Conservation (phyloP, 2,888 invertebrate genomes). For the Xiphydria camelus region DNA sequence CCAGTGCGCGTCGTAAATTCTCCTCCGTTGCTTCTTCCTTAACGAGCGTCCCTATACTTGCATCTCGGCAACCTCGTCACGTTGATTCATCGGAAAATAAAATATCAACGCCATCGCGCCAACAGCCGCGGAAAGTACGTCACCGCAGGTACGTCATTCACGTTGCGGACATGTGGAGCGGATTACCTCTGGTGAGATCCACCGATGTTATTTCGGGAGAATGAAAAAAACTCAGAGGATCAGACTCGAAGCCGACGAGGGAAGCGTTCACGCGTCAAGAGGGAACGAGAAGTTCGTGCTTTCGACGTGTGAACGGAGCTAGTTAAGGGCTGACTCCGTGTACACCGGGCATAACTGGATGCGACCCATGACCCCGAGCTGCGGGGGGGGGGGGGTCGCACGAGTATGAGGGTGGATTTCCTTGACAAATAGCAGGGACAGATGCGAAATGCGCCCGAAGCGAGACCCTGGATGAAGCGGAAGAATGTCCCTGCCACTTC, state of each 20-base stretch:
- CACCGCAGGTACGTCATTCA: too few relatives aligned
- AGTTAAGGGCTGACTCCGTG: constrained; percentile 10
- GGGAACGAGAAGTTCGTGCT: constrained; percentile 6
- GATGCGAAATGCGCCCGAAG: not conserved
- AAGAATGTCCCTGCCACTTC: too few relatives aligned
- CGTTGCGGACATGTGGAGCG: constrained; percentile 3
- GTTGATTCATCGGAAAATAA: too few relatives aligned
- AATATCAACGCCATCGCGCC: too few relatives aligned
- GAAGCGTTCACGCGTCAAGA: not conserved
- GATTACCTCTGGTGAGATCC: not conserved
- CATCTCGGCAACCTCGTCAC: too few relatives aligned
- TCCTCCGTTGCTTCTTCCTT: too few relatives aligned
- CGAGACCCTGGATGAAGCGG: too few relatives aligned
- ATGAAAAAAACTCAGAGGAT: not conserved
- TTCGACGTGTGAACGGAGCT: constrained; percentile 16
- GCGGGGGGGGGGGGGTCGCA: not conserved
- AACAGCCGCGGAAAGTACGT: too few relatives aligned
- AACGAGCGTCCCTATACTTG: too few relatives aligned
- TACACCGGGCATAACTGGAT: constrained; percentile 6
- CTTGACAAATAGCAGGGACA: not conserved
- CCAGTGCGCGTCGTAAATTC: too few relatives aligned
- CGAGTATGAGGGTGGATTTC: not conserved
- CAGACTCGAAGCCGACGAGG: not conserved
- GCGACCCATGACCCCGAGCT: constrained; percentile 12
- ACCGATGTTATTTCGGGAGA: not conserved